A percentile compares a stretch with the other conserved stretches of the same genome.
Evolutionary conservation across 2,113 vertebrate genomes (phyloP).

Genomic region (Syrrhaptes paradoxus): DNA sequence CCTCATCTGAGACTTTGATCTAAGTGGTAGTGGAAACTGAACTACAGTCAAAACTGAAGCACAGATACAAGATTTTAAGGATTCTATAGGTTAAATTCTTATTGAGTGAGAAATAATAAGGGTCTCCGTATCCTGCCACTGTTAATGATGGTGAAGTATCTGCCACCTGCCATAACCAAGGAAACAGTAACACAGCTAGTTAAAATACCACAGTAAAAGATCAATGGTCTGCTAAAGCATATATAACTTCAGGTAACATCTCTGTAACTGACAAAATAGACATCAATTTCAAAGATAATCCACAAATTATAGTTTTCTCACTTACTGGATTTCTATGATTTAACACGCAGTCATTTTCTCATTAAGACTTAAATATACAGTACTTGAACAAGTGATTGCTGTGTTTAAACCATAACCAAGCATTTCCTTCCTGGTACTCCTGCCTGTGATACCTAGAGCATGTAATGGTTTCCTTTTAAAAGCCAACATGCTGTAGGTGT

Average conservation of each 20-base stretch:
- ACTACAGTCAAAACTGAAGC: background rate
- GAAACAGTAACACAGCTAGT: background rate
- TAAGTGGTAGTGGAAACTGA: background rate
- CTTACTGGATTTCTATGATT: background rate
- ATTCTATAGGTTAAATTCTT: background rate
- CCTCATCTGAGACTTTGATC: background rate
- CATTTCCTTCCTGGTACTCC: background rate
- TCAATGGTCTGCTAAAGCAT: background rate
- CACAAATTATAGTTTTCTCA: background rate
- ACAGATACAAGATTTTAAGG: background rate
- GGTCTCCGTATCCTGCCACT: background rate
- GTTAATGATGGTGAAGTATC: background rate
- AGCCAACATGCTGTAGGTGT: background rate
- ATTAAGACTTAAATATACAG: background rate
- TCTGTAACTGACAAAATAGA: background rate
- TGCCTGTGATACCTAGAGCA: background rate
- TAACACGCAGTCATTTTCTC: constrained; percentile 8
- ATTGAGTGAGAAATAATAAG: background rate
- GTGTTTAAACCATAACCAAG: background rate
- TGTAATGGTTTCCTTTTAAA: background rate
- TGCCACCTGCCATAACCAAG: background rate
- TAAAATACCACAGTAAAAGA: background rate
- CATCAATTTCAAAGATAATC: background rate
- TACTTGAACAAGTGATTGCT: background rate
- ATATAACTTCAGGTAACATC: background rate